Percentiles rank a stretch among this genome's conserved stretches.
Conservation (phyloP, 92 coral and sea anemone genomes). For the Zoanthus sansibaricus region DNA sequence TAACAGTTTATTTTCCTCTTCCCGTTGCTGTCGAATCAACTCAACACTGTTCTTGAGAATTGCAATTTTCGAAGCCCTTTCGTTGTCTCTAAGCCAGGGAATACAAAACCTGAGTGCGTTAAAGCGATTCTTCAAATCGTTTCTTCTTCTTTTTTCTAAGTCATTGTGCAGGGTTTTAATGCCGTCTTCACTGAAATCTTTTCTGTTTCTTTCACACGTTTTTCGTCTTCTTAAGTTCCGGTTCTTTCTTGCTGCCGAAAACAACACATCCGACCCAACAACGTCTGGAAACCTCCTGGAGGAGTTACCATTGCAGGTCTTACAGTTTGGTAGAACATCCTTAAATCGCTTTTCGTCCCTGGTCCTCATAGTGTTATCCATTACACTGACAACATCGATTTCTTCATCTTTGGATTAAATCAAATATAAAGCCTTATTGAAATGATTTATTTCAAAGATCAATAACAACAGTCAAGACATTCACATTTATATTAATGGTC, state of each 20-base stretch:
- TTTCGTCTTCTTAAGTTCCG: slow-evolving; percentile 33
- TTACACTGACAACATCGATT: slow-evolving; percentile 78
- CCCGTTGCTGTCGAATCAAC: slow-evolving; percentile 57
- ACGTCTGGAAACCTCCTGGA: slow-evolving; percentile 39
- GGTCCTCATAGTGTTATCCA: slow-evolving; percentile 30
- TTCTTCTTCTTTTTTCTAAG: slow-evolving; percentile 79
- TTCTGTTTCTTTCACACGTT: slow-evolving; percentile 40
- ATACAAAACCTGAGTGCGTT: slow-evolving; percentile 70
- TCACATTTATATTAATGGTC: too few species aligned
- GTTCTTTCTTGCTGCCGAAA: slow-evolving; percentile 6
- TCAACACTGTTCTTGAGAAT: slow-evolving; percentile 75
- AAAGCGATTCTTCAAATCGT: slow-evolving; percentile 81
- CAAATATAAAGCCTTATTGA: neutral
- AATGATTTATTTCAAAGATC: neutral
- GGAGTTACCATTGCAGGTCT: neutral
- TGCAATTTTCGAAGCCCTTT: slow-evolving; percentile 83
- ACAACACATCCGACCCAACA: neutral
- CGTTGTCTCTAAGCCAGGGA: slow-evolving; percentile 66
- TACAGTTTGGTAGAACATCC: slow-evolving; percentile 5
- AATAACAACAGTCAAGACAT: neutral
- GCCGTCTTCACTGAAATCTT: slow-evolving; percentile 66
- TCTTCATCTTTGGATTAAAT: slow-evolving; percentile 65
- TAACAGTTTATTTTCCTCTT: slow-evolving; percentile 67
- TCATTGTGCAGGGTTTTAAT: slow-evolving; percentile 80
- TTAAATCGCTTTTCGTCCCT: neutral